Evolutionary conservation across 64 coral and sea anemone genomes (phyloP).

Genomic region (Montipora sp.): DNA sequence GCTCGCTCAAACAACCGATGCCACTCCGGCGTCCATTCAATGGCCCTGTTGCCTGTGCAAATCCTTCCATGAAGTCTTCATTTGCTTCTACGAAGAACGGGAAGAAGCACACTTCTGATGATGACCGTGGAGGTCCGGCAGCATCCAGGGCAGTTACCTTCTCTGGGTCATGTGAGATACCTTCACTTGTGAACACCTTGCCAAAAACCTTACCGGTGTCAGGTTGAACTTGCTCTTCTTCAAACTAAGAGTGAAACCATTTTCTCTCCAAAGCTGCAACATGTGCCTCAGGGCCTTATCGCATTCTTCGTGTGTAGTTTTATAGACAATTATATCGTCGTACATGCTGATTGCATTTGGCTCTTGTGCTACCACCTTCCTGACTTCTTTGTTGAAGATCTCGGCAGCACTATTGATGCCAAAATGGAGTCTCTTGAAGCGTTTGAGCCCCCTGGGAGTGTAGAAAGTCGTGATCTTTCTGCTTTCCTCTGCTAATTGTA

Average conservation of each 20-base stretch:
- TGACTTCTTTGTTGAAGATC: too few relatives aligned
- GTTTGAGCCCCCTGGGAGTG: too few relatives aligned
- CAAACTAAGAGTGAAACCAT: slow-evolving; percentile 34
- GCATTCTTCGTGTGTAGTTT: neutral
- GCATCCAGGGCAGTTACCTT: slow-evolving; percentile 57
- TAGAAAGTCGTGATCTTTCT: too few relatives aligned
- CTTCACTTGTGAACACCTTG: slow-evolving; percentile 49
- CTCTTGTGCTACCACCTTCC: too few relatives aligned
- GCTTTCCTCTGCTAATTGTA: too few relatives aligned
- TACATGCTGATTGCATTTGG: slow-evolving; percentile 42
- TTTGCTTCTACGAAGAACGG: slow-evolving; percentile 58
- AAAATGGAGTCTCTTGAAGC: too few relatives aligned
- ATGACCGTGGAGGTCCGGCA: slow-evolving; percentile 34
- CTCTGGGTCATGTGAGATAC: slow-evolving; percentile 3
- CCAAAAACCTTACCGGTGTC: slow-evolving; percentile 50
- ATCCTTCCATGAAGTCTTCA: slow-evolving; percentile 36
- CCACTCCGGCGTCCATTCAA: slow-evolving; percentile 25
- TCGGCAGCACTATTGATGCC: too few relatives aligned
- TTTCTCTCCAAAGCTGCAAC: slow-evolving; percentile 40
- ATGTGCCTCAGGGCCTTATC: slow-evolving; percentile 29
- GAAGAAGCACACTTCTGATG: neutral
- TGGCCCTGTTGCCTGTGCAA: slow-evolving; percentile 28
- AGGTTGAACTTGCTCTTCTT: slow-evolving; percentile 58
- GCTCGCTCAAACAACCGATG: neutral
- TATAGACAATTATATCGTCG: slow-evolving; percentile 32